A percentile compares a stretch with the other conserved stretches of the same genome.
These are phyloP conservation scores for Cololabis saira DNA, from an alignment of 2,113 vertebrate species.

Conservation along the genomic window DNA sequence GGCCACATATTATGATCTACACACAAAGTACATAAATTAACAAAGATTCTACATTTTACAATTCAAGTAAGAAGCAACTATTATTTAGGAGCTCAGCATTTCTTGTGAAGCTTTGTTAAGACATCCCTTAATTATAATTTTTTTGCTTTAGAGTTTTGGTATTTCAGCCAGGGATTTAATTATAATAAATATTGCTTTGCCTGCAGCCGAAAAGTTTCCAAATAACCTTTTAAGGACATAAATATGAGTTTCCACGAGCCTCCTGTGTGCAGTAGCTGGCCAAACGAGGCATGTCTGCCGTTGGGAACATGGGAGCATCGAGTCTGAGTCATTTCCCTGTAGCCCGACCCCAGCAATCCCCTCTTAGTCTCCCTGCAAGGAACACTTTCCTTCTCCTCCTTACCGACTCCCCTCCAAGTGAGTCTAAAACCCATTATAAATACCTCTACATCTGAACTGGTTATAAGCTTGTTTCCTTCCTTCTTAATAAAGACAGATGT, in stretches of 20 bases:
- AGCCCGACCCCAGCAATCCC: conserved; percentile 8
- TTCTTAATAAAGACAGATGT: too few relatives aligned
- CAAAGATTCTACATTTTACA: not conserved
- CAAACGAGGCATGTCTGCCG: conserved; percentile 45
- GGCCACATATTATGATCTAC: not conserved
- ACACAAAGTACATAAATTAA: not conserved
- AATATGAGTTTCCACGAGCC: conserved; percentile 11
- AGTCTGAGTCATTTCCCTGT: conserved; percentile 30
- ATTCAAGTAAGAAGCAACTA: too few relatives aligned
- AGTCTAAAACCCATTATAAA: not conserved
- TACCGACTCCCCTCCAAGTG: conserved; percentile 1
- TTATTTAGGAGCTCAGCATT: too few relatives aligned
- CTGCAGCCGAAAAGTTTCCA: conserved; percentile 14
- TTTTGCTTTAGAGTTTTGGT: not conserved
- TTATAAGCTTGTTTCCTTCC: too few relatives aligned
- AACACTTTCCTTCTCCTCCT: not conserved
- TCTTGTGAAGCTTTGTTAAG: too few relatives aligned
- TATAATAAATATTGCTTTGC: not conserved
- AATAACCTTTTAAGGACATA: conserved; percentile 17
- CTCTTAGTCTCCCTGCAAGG: conserved; percentile 22
- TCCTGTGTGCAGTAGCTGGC: conserved; percentile 34
- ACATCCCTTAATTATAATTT: not conserved
- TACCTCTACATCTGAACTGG: too few relatives aligned
- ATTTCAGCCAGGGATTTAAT: not conserved
- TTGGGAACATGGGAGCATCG: conserved; percentile 35